Conservation (phyloP, 2,113 vertebrate species). For the Gambusia affinis region DNA sequence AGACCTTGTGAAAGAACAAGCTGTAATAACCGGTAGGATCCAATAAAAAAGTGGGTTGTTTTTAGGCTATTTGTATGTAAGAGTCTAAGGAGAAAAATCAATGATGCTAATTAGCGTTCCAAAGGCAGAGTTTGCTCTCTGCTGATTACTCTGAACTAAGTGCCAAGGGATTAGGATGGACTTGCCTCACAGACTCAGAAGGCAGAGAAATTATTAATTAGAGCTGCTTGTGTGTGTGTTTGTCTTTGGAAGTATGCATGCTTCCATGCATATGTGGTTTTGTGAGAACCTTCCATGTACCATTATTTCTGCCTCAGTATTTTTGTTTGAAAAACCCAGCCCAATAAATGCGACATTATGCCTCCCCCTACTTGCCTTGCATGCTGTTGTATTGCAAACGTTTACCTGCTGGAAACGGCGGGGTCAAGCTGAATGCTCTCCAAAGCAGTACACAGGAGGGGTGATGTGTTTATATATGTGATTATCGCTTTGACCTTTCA, state of each 20-base stretch:
- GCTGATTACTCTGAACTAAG: conserved; percentile 74
- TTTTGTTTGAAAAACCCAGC: conserved; percentile 51
- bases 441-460: conserved; percentile 44
- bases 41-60: conserved; percentile 47
- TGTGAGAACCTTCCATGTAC: conserved; percentile 31
- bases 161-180: conserved; percentile 76
- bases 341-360: conserved; percentile 21
- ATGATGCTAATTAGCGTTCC: conserved; percentile 78
- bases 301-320: conserved; percentile 43
- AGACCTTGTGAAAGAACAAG: conserved; percentile 31
- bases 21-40: conserved; percentile 28
- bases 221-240: conserved; percentile 37
- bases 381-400: conserved; percentile 61
- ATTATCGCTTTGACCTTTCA: conserved; percentile 78
- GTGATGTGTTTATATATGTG: conserved; percentile 70
- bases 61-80: conserved; percentile 68
- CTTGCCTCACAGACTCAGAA: conserved; percentile 71
- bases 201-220: conserved; percentile 76
- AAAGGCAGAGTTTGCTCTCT: conserved; percentile 68
- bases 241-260: conserved; percentile 24
- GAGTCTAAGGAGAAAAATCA: conserved; percentile 66
- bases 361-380: conserved; percentile 13
- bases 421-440: conserved; percentile 56
- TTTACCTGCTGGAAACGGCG: conserved; percentile 61
- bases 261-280: conserved; percentile 37